These are phyloP conservation scores for Chalcosyrphus nemorum DNA, from an alignment of 2,888 invertebrate genomes.

Conservation along the genomic window DNA sequence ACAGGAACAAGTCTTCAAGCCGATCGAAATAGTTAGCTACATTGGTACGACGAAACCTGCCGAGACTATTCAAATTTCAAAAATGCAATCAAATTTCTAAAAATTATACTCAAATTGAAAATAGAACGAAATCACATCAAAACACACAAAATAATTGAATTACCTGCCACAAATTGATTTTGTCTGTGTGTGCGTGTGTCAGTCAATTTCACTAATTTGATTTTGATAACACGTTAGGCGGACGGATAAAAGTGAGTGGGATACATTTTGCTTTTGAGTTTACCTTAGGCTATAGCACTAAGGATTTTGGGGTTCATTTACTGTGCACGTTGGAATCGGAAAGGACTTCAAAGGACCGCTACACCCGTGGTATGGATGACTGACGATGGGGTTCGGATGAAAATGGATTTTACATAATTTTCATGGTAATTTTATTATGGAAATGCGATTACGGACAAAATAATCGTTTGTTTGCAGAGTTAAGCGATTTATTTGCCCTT, in stretches of 20 bases:
- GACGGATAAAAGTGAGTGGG: not conserved
- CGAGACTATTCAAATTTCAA: not conserved
- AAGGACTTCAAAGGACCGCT: not conserved
- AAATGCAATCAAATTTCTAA: not conserved
- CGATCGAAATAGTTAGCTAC: conserved; percentile 53
- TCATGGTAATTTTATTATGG: conserved; percentile 20
- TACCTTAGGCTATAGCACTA: too few relatives aligned
- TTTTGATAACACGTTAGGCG: not conserved
- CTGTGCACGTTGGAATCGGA: not conserved
- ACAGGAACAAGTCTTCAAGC: too few relatives aligned
- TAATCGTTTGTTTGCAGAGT: conserved; percentile 21
- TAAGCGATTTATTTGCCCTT: conserved; percentile 2
- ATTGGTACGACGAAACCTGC: conserved; percentile 54
- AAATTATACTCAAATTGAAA: not conserved
- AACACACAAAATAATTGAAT: conserved; percentile 18
- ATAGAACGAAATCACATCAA: not conserved
- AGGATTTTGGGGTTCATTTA: not conserved
- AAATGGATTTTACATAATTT: conserved; percentile 42
- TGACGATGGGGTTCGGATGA: not conserved
- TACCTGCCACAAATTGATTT: conserved; percentile 15
- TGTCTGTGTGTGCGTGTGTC: not conserved
- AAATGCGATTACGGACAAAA: conserved; percentile 12
- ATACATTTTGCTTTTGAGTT: not conserved
- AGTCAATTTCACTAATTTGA: conserved; percentile 14
- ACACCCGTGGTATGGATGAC: not conserved